Evolutionary conservation across 2,113 vertebrate species (phyloP).

Genomic region (Pelusios castaneus): DNA sequence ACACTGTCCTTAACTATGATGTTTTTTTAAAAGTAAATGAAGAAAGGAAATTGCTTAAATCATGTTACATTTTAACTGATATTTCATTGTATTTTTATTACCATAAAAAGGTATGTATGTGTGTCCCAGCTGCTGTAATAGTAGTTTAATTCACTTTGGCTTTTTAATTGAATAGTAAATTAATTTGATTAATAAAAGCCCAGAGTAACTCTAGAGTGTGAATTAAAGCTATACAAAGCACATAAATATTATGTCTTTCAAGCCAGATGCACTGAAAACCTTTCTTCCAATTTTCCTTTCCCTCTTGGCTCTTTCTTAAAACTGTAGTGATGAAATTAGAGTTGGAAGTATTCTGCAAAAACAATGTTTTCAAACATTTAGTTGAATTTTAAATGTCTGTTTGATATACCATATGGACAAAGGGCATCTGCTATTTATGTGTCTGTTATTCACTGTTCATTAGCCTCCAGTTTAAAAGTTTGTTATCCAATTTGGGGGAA

Average conservation of each 20-base stretch:
- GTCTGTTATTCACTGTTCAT: background rate
- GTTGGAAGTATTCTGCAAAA: background rate
- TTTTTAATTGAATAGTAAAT: slow-evolving; percentile 69
- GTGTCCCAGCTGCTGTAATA: background rate
- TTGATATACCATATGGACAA: background rate
- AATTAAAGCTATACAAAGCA: slow-evolving; percentile 1
- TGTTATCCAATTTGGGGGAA: background rate
- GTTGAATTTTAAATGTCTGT: background rate
- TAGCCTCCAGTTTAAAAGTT: background rate
- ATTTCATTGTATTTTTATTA: slow-evolving; percentile 25
- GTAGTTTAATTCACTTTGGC: slow-evolving; percentile 28
- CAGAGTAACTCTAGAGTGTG: background rate
- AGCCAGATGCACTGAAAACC: background rate
- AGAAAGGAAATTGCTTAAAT: slow-evolving; percentile 3
- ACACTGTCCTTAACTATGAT: background rate
- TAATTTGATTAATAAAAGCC: slow-evolving; percentile 60
- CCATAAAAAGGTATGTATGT: background rate
- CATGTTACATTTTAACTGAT: background rate
- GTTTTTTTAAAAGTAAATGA: slow-evolving; percentile 28
- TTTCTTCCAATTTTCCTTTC: background rate
- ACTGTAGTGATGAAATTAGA: background rate
- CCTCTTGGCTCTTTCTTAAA: background rate
- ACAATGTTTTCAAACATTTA: background rate
- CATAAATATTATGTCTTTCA: slow-evolving; percentile 20
- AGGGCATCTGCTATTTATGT: background rate